Evolutionary conservation across 2,113 vertebrate species (phyloP).

Genomic region (Elanoides forficatus): DNA sequence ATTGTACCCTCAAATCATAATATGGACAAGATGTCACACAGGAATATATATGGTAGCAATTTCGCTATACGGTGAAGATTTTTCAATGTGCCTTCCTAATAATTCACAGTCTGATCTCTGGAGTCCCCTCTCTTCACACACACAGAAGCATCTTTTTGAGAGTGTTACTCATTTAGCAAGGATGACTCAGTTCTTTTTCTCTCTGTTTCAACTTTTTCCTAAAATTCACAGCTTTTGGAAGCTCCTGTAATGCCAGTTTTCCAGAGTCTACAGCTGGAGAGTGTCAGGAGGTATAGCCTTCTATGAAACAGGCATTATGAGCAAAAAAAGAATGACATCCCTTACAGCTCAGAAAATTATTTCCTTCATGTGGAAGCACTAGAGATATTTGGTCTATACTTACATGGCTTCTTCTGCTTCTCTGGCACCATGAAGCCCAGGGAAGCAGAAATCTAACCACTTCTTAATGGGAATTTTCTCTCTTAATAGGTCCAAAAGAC

Average conservation of each 20-base stretch:
- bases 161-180: neutral
- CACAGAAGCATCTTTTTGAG: neutral
- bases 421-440: neutral
- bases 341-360: neutral
- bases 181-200: neutral
- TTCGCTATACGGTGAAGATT: neutral
- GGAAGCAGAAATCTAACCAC: neutral
- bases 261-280: neutral
- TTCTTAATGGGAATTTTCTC: neutral
- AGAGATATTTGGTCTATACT: neutral
- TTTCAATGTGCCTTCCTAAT: neutral
- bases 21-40: neutral
- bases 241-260: neutral
- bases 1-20: neutral
- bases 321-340: neutral
- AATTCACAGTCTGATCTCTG: neutral
- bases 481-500: neutral
- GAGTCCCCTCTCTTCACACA: neutral
- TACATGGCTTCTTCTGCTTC: neutral
- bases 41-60: neutral
- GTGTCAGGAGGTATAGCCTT: neutral
- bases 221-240: neutral
- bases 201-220: neutral
- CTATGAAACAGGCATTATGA: neutral
- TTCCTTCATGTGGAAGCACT: neutral